Conservation (phyloP, 53 echinoderm and acorn worm genomes). For the Temnopleurus reevesii region DNA sequence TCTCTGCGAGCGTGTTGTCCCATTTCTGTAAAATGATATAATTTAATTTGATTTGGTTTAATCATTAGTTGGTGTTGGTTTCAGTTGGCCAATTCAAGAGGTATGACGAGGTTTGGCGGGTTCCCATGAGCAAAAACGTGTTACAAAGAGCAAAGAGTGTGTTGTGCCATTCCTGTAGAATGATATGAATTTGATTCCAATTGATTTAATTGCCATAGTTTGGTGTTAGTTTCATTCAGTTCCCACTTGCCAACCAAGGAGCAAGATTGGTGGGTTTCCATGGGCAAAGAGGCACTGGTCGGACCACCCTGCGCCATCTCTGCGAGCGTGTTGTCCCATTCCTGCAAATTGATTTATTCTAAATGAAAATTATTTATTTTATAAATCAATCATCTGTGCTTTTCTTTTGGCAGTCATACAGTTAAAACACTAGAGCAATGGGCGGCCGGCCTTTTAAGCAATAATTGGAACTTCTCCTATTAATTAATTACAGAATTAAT, state of each 20-base stretch:
- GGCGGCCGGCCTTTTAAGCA: no score
- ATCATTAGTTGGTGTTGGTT: no score
- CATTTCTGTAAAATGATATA: slow-evolving; percentile 46
- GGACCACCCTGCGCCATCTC: slow-evolving; percentile 61
- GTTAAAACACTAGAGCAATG: no score
- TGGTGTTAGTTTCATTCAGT: slow-evolving; percentile 57
- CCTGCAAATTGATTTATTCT: no score
- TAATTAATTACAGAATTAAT: no score
- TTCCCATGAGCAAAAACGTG: slow-evolving; percentile 47
- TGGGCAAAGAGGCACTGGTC: slow-evolving; percentile 39
- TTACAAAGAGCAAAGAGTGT: slow-evolving; percentile 31
- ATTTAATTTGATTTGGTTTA: neutral
- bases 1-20: slow-evolving; percentile 63
- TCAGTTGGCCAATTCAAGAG: slow-evolving; percentile 62
- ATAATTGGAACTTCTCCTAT: no score
- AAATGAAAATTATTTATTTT: no score
- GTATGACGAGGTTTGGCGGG: neutral
- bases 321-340: slow-evolving; percentile 61
- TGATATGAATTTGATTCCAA: no score
- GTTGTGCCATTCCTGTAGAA: slow-evolving; percentile 60
- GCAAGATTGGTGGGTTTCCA: slow-evolving; percentile 49
- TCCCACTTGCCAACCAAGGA: slow-evolving; percentile 68
- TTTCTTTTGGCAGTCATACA: no score
- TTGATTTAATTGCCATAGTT: no score
- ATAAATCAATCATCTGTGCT: no score